These are phyloP conservation scores for Corvus moneduloides DNA, from an alignment of 2,113 vertebrate genomes.

Conservation along the genomic window DNA sequence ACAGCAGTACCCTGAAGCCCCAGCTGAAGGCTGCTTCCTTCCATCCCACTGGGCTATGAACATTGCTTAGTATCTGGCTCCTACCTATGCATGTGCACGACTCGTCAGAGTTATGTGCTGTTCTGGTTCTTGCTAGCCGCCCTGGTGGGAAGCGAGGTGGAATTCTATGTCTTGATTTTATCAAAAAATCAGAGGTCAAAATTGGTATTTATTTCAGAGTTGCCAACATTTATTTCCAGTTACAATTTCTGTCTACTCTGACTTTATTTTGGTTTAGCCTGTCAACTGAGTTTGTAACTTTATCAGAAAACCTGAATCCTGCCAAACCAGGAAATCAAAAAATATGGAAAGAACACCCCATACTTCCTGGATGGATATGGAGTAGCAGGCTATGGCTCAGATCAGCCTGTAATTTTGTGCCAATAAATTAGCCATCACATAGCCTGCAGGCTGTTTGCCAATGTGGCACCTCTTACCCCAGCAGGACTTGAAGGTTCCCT, in stretches of 20 bases:
- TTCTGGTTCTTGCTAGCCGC: neutral
- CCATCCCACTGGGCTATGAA: neutral
- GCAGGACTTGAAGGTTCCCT: neutral
- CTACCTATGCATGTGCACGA: fast-evolving
- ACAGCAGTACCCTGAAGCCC: neutral
- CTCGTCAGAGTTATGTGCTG: neutral
- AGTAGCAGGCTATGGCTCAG: neutral
- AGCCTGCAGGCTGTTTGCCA: neutral
- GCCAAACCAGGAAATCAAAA: neutral
- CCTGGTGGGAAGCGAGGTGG: neutral
- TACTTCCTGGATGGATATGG: neutral
- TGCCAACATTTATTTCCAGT: neutral
- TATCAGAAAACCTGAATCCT: neutral
- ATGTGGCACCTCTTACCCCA: neutral
- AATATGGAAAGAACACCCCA: neutral
- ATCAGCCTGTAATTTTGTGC: neutral
- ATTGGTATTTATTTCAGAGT: neutral
- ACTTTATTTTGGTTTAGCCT: neutral
- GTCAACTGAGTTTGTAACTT: neutral
- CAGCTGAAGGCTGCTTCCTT: neutral
- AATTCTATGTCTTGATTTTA: neutral
- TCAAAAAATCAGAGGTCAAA: neutral
- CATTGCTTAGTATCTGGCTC: neutral
- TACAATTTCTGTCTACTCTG: neutral
- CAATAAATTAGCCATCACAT: neutral